Conservation (phyloP, 2,113 vertebrate genomes). For the Macrotis lagotis region DNA sequence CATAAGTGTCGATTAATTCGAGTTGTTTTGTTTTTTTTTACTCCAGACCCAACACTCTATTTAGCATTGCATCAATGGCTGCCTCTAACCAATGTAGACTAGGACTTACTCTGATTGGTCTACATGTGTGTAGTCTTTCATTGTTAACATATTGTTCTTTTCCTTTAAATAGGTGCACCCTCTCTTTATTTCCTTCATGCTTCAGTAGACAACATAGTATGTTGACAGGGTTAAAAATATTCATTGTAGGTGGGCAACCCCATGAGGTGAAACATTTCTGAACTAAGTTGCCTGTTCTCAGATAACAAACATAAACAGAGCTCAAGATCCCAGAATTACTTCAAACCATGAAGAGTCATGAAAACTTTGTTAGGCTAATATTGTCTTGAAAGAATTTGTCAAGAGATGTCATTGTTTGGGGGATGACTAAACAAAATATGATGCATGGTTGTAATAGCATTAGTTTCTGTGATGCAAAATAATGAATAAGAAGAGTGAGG, state of each 20-base stretch:
- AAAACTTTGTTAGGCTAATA: neutral
- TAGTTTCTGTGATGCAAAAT: neutral
- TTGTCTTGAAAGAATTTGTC: neutral
- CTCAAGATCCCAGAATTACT: neutral
- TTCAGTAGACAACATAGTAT: neutral
- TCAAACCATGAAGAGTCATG: neutral
- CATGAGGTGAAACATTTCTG: neutral
- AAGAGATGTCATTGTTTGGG: neutral
- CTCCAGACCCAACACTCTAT: neutral
- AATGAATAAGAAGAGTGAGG: neutral
- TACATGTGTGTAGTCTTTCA: constrained; percentile 35
- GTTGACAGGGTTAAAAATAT: neutral
- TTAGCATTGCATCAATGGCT: neutral
- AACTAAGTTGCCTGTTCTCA: neutral
- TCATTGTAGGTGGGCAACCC: neutral
- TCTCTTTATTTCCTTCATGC: neutral
- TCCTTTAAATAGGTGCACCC: no score
- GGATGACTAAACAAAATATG: no score
- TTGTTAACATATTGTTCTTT: neutral
- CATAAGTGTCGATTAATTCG: neutral
- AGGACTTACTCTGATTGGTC: neutral
- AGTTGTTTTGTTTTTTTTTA: neutral
- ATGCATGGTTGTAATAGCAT: neutral
- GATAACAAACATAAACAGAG: neutral
- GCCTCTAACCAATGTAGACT: neutral